Evolutionary conservation across 2,888 invertebrate species (phyloP), one percentile per base, ranked within the genome.

Genomic region (Kuschelorhynchus macadamiae): DNA sequence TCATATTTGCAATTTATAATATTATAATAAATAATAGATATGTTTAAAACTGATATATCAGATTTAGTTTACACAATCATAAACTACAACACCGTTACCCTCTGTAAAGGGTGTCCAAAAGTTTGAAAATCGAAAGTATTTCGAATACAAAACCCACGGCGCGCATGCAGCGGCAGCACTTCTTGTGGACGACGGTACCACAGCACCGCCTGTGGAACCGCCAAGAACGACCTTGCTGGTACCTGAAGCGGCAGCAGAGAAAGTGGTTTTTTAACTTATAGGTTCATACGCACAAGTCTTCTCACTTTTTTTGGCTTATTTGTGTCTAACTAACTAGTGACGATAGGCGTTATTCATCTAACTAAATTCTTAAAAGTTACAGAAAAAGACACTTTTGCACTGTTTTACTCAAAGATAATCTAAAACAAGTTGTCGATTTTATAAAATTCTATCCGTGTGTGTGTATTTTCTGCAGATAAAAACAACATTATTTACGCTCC

Each of bases 161-260:
- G 57, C 55, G 30, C 30, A 12, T 30, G 44, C 36, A 44, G 21
- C 39, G 59, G 32, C 49, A 44, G 42, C 52, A 46, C 53, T 70
- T 44, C 68, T 57, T 63, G 63, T 46, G 63, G 25, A 60, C 69
- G 71, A 71, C 70, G 64, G 70, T 66, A 68, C 67, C 60, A 59
- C 52, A 66, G 55, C 33, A 18, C 68, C 53, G 72, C 71, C 70
- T 71, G 72, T 42, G 68, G 73, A 69, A 68, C 72, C 72, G 70
- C 71, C 44, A 69, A 68, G 59, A 68, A 73, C 77, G 77, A 76
- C 78, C 78, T 78, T 78, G 78, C 70, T 66, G 61, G 69, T 65
- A 30, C 63, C 55, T 41, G 63, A 57, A 49, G 69, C 60, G 55
- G 52, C 65, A 56, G 55, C 71, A 69, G 77, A 78, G 77, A 78